Evolutionary conservation across 2,797 vertebrate species (phyloP), one percentile per base, ranked within the genome.

Genomic region (Enteromius argenteus): DNA sequence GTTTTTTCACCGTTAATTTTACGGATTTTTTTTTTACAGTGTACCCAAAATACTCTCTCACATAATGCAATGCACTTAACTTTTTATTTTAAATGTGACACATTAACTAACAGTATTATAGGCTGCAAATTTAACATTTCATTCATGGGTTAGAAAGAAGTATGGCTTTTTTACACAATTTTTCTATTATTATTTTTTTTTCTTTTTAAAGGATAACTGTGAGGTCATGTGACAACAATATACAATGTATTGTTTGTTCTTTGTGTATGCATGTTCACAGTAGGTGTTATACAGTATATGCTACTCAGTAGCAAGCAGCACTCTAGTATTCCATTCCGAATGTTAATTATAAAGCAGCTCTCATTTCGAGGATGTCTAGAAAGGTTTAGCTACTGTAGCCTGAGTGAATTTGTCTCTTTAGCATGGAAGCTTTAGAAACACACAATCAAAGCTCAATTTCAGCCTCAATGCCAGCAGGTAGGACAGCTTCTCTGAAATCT

Each of bases 401-500:
- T n/a, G 4, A 13, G 14, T 27, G 5, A 62, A 44, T 62, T 62
- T 62, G 19, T 76, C 53, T 13, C 32, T 39, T 17, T 60, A 60
- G 74, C 42, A 62, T 77, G 23, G 23, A 37, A 67, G 4, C 3
- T 0, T 27, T 19, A 23, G 21, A 79, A 68, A 68, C 44, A 23
- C 42, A 19, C 3, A 32, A 19, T 37, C 67, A n/a, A 6, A 58
- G 6, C 17, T 58, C 32, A 39, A 56, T 19, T 42, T 5, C 3
- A 11, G 21, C 9, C 35, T 72, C 58, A 13, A 21, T 71, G 67
- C 53, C 68, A 60, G 68, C 53, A 46, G 68, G 53, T 21, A 32
- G 27, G 27, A 39, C 37, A 32, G 39, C 37, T 53, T 72, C 67
- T 71, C 27, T 23, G 68, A 72, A 81, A 46, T 79, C 44, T 67